Conservation (phyloP, 2,797 vertebrate species). For the Acridotheres tristis region DNA sequence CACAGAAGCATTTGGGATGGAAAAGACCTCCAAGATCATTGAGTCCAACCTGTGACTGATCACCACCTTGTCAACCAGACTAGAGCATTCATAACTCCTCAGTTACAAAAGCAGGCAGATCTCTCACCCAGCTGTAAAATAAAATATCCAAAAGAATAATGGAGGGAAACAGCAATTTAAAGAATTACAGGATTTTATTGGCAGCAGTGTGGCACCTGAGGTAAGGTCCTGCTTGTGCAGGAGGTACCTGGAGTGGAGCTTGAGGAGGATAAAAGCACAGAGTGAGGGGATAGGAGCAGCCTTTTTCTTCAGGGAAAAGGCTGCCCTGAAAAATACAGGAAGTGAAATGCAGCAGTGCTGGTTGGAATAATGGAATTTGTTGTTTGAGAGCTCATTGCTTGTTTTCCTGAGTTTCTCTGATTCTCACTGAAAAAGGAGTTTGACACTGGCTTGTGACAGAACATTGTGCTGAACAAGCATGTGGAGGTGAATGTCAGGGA, state of each 20-base stretch:
- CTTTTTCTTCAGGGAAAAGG: not conserved
- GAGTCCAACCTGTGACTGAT: not conserved
- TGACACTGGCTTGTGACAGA: not conserved
- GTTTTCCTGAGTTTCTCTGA: not conserved
- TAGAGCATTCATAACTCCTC: not conserved
- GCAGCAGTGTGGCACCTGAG: not conserved
- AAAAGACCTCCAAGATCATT: not conserved
- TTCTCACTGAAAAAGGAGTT: not conserved
- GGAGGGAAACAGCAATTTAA: not conserved
- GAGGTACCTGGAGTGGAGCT: not conserved
- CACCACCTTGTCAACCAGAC: not conserved
- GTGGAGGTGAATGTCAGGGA: not conserved
- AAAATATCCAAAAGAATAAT: not conserved
- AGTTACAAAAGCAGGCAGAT: not conserved
- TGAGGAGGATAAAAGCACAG: not conserved
- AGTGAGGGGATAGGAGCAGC: not conserved
- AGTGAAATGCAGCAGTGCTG: not conserved
- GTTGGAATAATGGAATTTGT: not conserved
- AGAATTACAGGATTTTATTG: not conserved
- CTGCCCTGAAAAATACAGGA: not conserved
- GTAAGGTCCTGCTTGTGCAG: not conserved
- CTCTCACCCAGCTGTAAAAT: not conserved
- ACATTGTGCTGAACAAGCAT: not conserved
- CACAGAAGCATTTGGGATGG: not conserved
- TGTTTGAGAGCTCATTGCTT: not conserved